Conservation (phyloP, 2,888 invertebrate species). For the Acanthosepion pharaonis region DNA sequence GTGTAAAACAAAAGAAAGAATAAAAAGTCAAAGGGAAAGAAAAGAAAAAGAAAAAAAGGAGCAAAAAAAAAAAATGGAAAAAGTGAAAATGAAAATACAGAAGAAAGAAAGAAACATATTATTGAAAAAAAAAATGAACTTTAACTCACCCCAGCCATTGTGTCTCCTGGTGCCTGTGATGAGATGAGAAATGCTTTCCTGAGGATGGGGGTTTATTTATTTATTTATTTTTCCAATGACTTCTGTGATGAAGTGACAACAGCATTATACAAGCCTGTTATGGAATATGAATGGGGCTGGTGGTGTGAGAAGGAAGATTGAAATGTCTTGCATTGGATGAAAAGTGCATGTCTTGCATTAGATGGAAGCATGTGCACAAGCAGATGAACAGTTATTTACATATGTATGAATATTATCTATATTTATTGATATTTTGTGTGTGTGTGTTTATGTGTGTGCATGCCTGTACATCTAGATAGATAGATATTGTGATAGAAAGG, state of each 20-base stretch:
- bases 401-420: no score
- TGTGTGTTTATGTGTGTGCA: no score
- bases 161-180: neutral
- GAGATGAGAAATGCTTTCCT: constrained; percentile 33
- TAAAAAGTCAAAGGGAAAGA: neutral
- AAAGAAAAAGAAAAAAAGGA: neutral
- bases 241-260: neutral
- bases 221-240: neutral
- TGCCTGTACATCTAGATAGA: no score
- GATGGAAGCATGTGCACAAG: no score
- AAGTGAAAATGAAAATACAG: neutral
- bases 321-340: no score
- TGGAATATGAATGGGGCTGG: neutral
- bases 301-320: neutral
- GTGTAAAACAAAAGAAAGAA: no score
- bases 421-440: no score
- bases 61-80: neutral
- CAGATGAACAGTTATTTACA: no score
- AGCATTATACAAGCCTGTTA: neutral
- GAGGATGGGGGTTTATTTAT: neutral
- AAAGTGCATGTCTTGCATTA: no score
- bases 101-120: neutral
- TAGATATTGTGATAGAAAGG: no score
- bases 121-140: neutral
- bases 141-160: neutral